phyloP scores from a whole-genome alignment of 2,113 vertebrate genomes.

The Phrynosoma platyrhinos region DNA sequence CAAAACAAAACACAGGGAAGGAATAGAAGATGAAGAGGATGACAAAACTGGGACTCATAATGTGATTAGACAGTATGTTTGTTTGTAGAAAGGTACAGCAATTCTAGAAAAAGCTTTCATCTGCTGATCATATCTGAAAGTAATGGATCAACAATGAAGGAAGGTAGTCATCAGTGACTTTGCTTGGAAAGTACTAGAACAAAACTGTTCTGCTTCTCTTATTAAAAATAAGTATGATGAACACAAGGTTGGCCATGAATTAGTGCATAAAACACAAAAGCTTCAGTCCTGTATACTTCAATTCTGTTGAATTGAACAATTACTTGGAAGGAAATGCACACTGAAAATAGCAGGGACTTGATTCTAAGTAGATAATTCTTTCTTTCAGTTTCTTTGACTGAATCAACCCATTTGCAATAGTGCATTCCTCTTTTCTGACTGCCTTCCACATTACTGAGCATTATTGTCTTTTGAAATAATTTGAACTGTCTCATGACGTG shows the following conservation, averaged over 20 bases:
- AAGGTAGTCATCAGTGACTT: constrained; percentile 49
- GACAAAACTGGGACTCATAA: background rate
- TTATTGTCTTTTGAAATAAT: too few species aligned
- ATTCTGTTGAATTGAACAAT: background rate
- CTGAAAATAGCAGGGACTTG: background rate
- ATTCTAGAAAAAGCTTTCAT: constrained; percentile 52
- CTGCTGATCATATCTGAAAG: constrained; percentile 55
- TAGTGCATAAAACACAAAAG: background rate
- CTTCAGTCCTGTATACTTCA: background rate
- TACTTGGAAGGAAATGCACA: background rate
- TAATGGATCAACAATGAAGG: constrained; percentile 48
- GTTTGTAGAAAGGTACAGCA: constrained; percentile 10
- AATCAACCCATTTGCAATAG: too few species aligned
- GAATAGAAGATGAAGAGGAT: constrained; percentile 43
- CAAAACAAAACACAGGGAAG: constrained; percentile 29
- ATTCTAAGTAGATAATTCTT: background rate
- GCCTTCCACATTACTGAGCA: too few species aligned
- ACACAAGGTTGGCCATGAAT: background rate
- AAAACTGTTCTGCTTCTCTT: constrained; percentile 11
- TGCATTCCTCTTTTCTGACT: too few species aligned
- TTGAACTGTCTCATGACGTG: too few species aligned
- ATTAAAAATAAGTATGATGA: constrained; percentile 19
- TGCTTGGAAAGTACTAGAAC: constrained; percentile 32
- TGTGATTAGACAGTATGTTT: constrained; percentile 21
- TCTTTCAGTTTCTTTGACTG: too few species aligned